Conservation (phyloP, 2,888 invertebrate genomes). For the Pseudanteris insignis region DNA sequence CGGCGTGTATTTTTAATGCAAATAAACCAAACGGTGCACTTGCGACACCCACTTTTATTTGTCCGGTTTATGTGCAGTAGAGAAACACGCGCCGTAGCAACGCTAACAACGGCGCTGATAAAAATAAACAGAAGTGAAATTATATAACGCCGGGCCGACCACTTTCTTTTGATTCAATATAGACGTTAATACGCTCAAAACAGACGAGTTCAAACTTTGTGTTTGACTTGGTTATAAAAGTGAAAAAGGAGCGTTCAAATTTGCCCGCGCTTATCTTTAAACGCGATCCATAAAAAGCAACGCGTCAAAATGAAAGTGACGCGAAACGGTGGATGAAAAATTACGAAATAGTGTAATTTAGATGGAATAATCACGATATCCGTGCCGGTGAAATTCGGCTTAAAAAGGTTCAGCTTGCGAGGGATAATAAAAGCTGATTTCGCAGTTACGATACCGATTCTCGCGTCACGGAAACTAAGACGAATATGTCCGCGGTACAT, state of each 20-base stretch:
- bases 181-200: no score
- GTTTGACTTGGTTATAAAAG: no score
- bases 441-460: slow-evolving; percentile 11
- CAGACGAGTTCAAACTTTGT: no score
- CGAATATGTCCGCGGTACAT: slow-evolving; percentile 47
- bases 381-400: slow-evolving; percentile 9
- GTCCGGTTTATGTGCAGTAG: no score
- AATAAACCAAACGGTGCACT: neutral
- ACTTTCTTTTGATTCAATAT: slow-evolving; percentile 1
- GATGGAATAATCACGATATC: slow-evolving; percentile 12
- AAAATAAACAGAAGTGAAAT: slow-evolving; percentile 8
- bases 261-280: no score
- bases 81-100: neutral
- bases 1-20: slow-evolving; percentile 4
- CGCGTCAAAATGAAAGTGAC: slow-evolving; percentile 2
- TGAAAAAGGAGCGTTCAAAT: no score
- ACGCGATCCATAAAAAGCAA: no score
- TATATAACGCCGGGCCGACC: neutral
- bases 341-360: slow-evolving; percentile 14
- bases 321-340: slow-evolving; percentile 1
- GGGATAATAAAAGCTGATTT: slow-evolving; percentile 23
- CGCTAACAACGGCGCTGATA: neutral
- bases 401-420: slow-evolving; percentile 13
- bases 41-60: slow-evolving; percentile 8
- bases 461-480: slow-evolving; percentile 25